Conservation (phyloP, 1,140 invertebrate species). For the Popillia japonica region DNA sequence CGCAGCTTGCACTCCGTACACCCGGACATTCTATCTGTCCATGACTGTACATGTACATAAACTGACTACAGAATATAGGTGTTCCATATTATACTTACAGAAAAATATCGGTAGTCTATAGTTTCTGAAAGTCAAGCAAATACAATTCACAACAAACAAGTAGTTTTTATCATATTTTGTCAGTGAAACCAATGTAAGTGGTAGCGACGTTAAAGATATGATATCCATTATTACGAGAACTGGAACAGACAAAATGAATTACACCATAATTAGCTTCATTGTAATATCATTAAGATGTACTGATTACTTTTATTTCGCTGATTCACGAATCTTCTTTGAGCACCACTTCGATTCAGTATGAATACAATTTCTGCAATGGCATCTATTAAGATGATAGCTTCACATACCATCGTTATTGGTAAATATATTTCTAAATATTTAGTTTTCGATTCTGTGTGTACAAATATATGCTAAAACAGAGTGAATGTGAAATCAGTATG, state of each 20-base stretch:
- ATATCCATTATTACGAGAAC: background rate
- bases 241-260: background rate
- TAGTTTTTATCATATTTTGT: background rate
- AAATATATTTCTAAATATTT: background rate
- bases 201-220: background rate
- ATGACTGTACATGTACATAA: too few relatives aligned
- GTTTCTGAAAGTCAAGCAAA: background rate
- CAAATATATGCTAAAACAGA: background rate
- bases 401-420: background rate
- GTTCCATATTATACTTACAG: background rate
- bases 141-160: background rate
- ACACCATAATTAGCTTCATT: too few relatives aligned
- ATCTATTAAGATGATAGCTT: slow-evolving; percentile 8
- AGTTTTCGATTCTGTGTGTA: too few relatives aligned
- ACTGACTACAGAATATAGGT: too few relatives aligned
- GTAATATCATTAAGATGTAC: background rate
- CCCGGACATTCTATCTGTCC: too few relatives aligned
- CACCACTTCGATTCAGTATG: background rate
- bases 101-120: background rate
- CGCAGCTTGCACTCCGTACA: too few relatives aligned
- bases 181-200: slow-evolving; percentile 1
- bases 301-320: background rate
- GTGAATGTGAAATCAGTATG: background rate
- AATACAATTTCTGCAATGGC: background rate
- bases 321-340: background rate